These are phyloP conservation scores for Rhinichthys klamathensis DNA, from an alignment of 2,113 vertebrate genomes.

Conservation along the genomic window DNA sequence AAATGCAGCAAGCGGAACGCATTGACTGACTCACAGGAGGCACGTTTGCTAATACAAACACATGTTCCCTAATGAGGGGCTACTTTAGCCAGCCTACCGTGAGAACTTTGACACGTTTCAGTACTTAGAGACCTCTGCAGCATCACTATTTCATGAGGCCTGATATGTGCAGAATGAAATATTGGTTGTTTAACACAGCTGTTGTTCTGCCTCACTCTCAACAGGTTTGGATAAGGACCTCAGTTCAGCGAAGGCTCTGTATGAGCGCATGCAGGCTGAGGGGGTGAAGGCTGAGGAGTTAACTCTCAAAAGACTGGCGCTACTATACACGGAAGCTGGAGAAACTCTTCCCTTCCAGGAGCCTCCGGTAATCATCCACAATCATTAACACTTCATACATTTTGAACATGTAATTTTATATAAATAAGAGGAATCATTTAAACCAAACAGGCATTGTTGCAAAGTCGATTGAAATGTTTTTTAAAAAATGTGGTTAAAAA, in stretches of 20 bases:
- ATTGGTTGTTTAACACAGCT: constrained; percentile 18
- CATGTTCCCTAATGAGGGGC: constrained; percentile 70
- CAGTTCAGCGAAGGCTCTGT: constrained; percentile 78
- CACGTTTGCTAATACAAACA: constrained; percentile 63
- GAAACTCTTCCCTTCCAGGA: constrained; percentile 86
- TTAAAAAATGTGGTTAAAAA: background rate
- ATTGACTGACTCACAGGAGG: constrained; percentile 38
- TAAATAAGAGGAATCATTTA: background rate
- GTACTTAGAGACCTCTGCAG: constrained; percentile 65
- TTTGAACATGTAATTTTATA: background rate
- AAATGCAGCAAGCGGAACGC: constrained; percentile 65
- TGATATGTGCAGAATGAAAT: background rate
- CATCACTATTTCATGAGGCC: constrained; percentile 58
- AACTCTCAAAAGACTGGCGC: constrained; percentile 85
- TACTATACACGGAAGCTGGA: constrained; percentile 79
- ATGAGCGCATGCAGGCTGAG: constrained; percentile 77
- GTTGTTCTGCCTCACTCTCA: constrained; percentile 25
- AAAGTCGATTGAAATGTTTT: background rate
- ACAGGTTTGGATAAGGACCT: constrained; percentile 83
- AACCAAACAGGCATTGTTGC: background rate
- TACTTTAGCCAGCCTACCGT: constrained; percentile 68
- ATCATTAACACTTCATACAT: background rate
- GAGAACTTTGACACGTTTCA: constrained; percentile 68
- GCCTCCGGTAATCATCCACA: constrained; percentile 86
- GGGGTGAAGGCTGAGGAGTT: constrained; percentile 75